Evolutionary conservation across 2,113 vertebrate genomes (phyloP).

Genomic region (Nothobranchius furzeri): DNA sequence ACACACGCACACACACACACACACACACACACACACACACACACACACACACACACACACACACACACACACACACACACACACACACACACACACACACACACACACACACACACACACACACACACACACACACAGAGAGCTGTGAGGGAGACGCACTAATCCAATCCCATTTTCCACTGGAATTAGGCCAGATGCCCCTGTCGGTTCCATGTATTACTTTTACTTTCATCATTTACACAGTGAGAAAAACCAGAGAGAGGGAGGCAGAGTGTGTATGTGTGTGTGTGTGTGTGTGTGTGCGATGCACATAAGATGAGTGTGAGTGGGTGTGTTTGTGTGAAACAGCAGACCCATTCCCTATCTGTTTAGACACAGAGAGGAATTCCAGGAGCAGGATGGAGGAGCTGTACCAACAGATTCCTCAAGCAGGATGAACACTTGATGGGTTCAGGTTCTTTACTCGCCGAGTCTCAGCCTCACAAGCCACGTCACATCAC

Average conservation of each 20-base stretch:
- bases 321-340: conserved; percentile 45
- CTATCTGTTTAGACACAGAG: conserved; percentile 55
- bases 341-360: conserved; percentile 44
- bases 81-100: too few relatives aligned
- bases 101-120: too few relatives aligned
- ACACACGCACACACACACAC: too few relatives aligned
- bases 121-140: conserved; percentile 15
- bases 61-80: too few relatives aligned
- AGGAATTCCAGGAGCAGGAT: conserved; percentile 47
- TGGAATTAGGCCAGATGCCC: conserved; percentile 69
- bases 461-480: too few relatives aligned
- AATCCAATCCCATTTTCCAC: conserved; percentile 62
- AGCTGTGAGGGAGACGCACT: conserved; percentile 39
- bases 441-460: too few relatives aligned
- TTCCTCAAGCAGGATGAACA: conserved; percentile 49
- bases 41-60: too few relatives aligned
- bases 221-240: conserved; percentile 61
- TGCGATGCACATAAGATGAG: conserved; percentile 16
- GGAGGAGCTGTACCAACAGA: conserved; percentile 22
- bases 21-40: too few relatives aligned
- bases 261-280: conserved; percentile 33
- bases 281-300: conserved; percentile 1
- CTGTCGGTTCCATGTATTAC: conserved; percentile 54
- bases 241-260: conserved; percentile 8
- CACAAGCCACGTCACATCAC: too few relatives aligned